Percentiles rank a stretch among this genome's conserved stretches.
Conservation (phyloP, 2,888 invertebrate species). For the Cantharis rufa region DNA sequence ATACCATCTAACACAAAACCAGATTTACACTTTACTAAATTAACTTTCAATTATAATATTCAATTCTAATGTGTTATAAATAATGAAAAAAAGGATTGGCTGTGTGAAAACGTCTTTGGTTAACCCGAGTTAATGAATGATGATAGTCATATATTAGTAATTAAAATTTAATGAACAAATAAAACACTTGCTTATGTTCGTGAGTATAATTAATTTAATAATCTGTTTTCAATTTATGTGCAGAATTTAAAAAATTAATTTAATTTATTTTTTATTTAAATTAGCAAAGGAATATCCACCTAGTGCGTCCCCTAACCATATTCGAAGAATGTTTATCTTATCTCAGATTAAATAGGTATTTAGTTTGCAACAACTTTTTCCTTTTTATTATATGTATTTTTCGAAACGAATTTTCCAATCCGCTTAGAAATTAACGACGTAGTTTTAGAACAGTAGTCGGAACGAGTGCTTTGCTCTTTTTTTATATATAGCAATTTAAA, state of each 20-base stretch:
- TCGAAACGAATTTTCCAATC: background rate
- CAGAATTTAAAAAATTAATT: background rate
- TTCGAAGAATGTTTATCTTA: background rate
- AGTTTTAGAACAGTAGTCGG: too few relatives aligned
- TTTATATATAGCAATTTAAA: background rate
- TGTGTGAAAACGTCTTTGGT: slow-evolving; percentile 18
- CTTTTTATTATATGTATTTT: background rate
- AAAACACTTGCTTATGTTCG: slow-evolving; percentile 36
- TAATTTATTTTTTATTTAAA: background rate
- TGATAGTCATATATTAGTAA: slow-evolving; percentile 38
- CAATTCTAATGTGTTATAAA: background rate
- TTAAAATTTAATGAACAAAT: slow-evolving; percentile 42
- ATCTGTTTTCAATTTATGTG: background rate
- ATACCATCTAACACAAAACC: slow-evolving; percentile 41
- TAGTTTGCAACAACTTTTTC: background rate
- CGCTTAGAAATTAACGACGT: too few relatives aligned
- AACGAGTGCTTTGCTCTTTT: background rate
- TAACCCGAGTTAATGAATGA: slow-evolving; percentile 5
- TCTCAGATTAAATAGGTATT: background rate
- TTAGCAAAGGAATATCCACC: background rate
- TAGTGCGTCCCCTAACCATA: background rate
- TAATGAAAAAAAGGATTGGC: slow-evolving; percentile 13
- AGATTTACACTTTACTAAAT: slow-evolving; percentile 32
- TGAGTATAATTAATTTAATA: background rate
- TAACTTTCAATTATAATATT: background rate